A percentile compares a stretch with the other conserved stretches of the same genome.
Evolutionary conservation across 2,797 vertebrate genomes (phyloP).

Genomic region (Ctenopoma multispine): DNA sequence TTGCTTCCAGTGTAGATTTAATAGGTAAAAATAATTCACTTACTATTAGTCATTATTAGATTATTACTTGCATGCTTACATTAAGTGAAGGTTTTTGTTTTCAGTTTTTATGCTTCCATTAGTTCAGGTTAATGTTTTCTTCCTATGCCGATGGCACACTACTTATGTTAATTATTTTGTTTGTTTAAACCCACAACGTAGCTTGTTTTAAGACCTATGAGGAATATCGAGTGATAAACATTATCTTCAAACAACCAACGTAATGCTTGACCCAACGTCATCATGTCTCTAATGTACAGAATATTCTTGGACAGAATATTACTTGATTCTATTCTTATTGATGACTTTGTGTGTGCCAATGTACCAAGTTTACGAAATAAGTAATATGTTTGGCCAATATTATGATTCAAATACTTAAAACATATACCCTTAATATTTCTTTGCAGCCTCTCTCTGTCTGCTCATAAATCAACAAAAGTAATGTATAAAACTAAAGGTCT

Average conservation of each 20-base stretch:
- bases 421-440: constrained; percentile 39
- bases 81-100: too few species aligned
- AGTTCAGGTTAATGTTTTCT: neutral
- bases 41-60: neutral
- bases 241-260: neutral
- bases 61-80: neutral
- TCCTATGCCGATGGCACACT: constrained; percentile 3
- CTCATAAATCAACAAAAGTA: constrained; percentile 49
- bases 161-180: neutral
- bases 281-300: constrained; percentile 15
- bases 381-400: constrained; percentile 52
- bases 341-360: constrained; percentile 32
- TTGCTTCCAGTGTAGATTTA: constrained; percentile 32
- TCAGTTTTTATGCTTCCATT: neutral
- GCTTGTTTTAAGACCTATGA: neutral
- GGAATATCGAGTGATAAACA: constrained; percentile 3
- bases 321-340: constrained; percentile 7
- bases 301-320: constrained; percentile 11
- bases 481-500: constrained; percentile 12
- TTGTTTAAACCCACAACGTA: neutral
- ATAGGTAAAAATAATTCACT: constrained; percentile 23
- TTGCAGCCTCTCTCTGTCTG: constrained; percentile 28
- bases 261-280: constrained; percentile 1
- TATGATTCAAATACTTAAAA: constrained; percentile 59
- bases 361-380: constrained; percentile 32